Evolutionary conservation across 2,113 vertebrate species (phyloP), one percentile per base, ranked within the genome.

Genomic region (Neofelis nebulosa): DNA sequence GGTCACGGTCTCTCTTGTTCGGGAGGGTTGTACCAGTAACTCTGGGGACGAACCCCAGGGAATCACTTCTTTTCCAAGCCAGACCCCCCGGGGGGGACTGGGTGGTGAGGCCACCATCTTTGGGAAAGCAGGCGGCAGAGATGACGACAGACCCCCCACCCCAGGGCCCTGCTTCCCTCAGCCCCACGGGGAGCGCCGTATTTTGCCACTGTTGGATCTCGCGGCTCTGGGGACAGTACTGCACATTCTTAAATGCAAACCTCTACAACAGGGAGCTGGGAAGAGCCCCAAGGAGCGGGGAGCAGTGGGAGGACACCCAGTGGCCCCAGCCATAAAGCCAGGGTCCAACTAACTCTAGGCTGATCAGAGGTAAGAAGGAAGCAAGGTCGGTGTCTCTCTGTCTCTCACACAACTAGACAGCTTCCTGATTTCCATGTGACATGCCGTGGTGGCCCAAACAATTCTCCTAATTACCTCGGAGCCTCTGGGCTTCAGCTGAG

Each of bases 401-500:
- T 6, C n/a, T 63, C 85, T 69, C 27, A 3, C 69, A 89, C 71
- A 68, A 38, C 41, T 3, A 11, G 6, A 65, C 29, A 50, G 74
- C 69, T 50, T 93, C 69, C 94, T 9, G 31, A 78, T 84, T n/a
- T 91, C 80, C 76, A 6, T 7, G 36, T 27, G 80, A 87, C 68
- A 61, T 63, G 87, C 0, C 0, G n/a, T 10, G 33, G 15, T 25
- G 36, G 78, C 48, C 91, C 86, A 65, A 89, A 84, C 78, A 52
- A 7, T 61, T 63, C 83, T 84, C 31, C 95, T 91, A 74, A 96
- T 89, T 55, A 89, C 86, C 79, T 95, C 92, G 21, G 82, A 83
- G 89, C 93, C 91, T 93, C 71, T 85, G 97, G 57, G 93, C 57
- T 93, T 85, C 82, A 48, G 19, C 45, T 1, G 66, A 97, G 93